Base-by-base conservation (phyloP, 53 echinoderm and acorn worm genomes). In the Mesocentrotus franciscanus region DNA sequence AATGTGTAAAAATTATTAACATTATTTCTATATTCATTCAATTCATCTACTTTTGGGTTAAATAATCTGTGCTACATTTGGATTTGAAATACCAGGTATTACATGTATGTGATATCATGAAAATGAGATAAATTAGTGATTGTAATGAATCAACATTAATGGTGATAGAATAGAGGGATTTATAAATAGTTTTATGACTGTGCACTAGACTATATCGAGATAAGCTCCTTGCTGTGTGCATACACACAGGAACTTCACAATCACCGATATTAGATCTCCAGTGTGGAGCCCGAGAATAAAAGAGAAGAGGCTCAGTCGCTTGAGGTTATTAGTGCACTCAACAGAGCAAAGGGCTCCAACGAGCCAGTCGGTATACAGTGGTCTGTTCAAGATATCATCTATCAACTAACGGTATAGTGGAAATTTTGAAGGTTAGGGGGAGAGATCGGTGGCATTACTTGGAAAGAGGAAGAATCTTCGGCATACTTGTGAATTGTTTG, bases 311-410 rank as follows among this genome's bases (percentile, higher is more conserved):
- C 84, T 49, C 84, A 87, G 57, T 87, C 12, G 87, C 87, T 87
- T 59, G 87, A 58, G 87, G 87, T 87, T 87, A 87, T 87, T 87
- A 87, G 58, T 87, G 58, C 87, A 87, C 18, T 42, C 84, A 30
- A 49, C 84, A 84, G 84, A 84, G 84, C 84, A 84, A 87, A 87
- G 87, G 87, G 58, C 87, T 87, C 87, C 58, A 87, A 56, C n/a
- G 87, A 42, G 12, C 18, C 36, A 81, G 81, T 81, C 87, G 55
- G n/a, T 58, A 35, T 58, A 17, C 27, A 87, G 29, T 27, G n/a
- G n/a, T 27, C 29, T 58, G 10, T 87, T 87, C 59, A 58, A 24
- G 56, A 58, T 64, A 64, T 64, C 84, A 79, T 79, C 79, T 79
- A 27, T 11, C 79, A 34, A 33, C 75, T 30, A 75, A 33, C 85